A percentile compares a stretch with the other conserved stretches of the same genome.
phyloP scores from a whole-genome alignment of 35 echinoderm and acorn worm genomes.

The Ophiothrix spiculata region DNA sequence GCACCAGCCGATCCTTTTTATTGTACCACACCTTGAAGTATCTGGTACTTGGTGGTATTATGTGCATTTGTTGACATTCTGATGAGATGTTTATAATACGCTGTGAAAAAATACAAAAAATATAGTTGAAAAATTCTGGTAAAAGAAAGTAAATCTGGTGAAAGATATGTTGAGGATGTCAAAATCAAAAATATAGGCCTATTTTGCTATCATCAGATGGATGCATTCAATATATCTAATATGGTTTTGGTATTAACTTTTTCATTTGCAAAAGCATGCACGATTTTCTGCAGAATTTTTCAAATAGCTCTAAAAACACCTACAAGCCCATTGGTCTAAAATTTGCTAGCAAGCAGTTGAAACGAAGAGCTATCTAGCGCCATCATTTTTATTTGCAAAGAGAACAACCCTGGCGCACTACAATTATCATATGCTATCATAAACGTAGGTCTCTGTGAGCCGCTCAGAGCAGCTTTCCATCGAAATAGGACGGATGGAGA shows the following conservation, averaged over 20 bases:
- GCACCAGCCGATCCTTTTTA: slow-evolving; percentile 82
- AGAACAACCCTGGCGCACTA: too few species aligned
- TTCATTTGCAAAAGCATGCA: not conserved
- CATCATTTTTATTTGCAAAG: too few species aligned
- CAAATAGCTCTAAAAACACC: too few species aligned
- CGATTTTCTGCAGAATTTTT: not conserved
- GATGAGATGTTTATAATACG: slow-evolving; percentile 56
- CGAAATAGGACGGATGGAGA: too few species aligned
- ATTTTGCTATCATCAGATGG: not conserved
- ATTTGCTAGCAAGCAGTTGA: too few species aligned
- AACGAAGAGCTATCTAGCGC: too few species aligned
- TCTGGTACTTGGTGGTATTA: slow-evolving; percentile 77
- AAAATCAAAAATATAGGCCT: not conserved
- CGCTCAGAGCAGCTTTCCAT: too few species aligned
- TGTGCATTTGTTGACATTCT: slow-evolving; percentile 95
- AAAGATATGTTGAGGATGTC: not conserved
- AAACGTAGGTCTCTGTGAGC: too few species aligned
- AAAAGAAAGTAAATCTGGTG: not conserved
- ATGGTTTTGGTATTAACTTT: not conserved
- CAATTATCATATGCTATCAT: too few species aligned
- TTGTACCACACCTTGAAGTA: slow-evolving; percentile 96
- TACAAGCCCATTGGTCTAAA: too few species aligned
- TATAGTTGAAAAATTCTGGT: not conserved
- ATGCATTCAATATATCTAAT: not conserved
- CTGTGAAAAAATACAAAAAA: not conserved